Conservation (phyloP, 2,113 vertebrate genomes). For the Pollachius pollachius region DNA sequence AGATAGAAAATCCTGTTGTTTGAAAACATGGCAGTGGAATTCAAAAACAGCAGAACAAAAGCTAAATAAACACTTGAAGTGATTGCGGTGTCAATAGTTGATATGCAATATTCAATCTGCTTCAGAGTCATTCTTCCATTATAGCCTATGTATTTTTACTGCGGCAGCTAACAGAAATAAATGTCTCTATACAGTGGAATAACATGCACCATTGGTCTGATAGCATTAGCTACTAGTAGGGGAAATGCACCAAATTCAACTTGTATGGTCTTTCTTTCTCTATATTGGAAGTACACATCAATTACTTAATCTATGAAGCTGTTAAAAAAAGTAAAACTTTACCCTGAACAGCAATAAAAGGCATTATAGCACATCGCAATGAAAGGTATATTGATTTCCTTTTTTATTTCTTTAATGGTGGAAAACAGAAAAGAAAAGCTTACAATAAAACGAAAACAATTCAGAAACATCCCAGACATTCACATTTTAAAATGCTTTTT, state of each 20-base stretch:
- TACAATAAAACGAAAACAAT: slow-evolving; percentile 19
- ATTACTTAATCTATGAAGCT: neutral
- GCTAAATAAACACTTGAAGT: too few relatives aligned
- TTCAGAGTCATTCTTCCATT: too few relatives aligned
- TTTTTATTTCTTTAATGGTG: slow-evolving; percentile 92
- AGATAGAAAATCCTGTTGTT: too few relatives aligned
- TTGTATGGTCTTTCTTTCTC: neutral
- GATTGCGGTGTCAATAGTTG: too few relatives aligned
- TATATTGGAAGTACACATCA: neutral
- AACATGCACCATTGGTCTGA: slow-evolving; percentile 18
- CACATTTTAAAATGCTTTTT: slow-evolving; percentile 90
- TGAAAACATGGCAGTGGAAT: too few relatives aligned
- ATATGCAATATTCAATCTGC: too few relatives aligned
- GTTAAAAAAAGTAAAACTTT: neutral
- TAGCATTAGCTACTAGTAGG: slow-evolving; percentile 55
- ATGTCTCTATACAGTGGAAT: neutral
- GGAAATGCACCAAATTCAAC: slow-evolving; percentile 3
- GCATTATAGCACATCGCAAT: slow-evolving; percentile 1
- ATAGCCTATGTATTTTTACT: too few relatives aligned
- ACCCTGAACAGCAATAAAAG: neutral
- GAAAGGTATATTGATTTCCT: slow-evolving; percentile 56
- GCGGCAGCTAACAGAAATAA: neutral
- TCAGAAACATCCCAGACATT: slow-evolving; percentile 85
- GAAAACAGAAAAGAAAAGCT: slow-evolving; percentile 80
- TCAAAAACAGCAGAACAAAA: too few relatives aligned